Percentiles rank a stretch among this genome's conserved stretches.
Conservation (phyloP, 2,797 vertebrate genomes). For the Chloroceryle inda region DNA sequence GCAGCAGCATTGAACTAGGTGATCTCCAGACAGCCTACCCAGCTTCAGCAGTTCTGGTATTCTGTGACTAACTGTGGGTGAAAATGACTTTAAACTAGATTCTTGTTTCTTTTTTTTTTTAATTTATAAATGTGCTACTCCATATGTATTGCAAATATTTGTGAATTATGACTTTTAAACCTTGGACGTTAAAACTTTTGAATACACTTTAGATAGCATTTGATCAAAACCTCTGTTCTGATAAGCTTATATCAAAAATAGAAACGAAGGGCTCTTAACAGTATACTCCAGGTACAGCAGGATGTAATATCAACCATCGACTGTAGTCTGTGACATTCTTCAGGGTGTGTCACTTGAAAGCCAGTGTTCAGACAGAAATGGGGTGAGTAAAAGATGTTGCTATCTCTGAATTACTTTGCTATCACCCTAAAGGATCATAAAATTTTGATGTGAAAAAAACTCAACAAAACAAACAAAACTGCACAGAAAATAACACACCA, state of each 20-base stretch:
- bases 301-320: neutral
- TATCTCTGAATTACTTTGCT: neutral
- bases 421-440: neutral
- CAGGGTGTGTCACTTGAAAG: neutral
- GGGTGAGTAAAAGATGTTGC: neutral
- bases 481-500: neutral
- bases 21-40: neutral
- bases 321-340: neutral
- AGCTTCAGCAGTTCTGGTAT: neutral
- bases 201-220: neutral
- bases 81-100: neutral
- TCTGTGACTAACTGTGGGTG: neutral
- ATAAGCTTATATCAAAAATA: neutral
- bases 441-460: neutral
- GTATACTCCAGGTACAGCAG: neutral
- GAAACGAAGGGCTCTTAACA: neutral
- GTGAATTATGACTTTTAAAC: neutral
- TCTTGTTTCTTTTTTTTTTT: neutral
- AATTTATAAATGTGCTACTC: neutral
- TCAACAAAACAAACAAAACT: too few species aligned
- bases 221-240: neutral
- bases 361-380: neutral
- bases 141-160: neutral
- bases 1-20: neutral
- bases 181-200: neutral